These are phyloP conservation scores for Drosophila sordidula DNA, from an alignment of 2,888 invertebrate species.

Conservation along the genomic window DNA sequence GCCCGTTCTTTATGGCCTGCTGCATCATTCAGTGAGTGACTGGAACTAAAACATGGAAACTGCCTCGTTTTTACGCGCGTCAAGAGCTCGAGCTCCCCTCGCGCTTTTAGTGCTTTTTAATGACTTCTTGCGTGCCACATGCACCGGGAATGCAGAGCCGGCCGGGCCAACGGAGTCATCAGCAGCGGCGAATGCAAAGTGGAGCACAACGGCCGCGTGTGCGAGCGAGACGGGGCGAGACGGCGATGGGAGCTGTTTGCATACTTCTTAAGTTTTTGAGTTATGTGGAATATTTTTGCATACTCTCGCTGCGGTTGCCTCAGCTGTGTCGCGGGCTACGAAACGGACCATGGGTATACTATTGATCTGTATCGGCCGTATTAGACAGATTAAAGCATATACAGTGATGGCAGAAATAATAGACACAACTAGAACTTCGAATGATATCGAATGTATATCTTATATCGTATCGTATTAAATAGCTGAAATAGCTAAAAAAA, in stretches of 20 bases:
- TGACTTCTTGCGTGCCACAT: slow-evolving; percentile 77
- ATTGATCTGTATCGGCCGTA: too few species aligned
- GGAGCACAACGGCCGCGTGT: slow-evolving; percentile 11
- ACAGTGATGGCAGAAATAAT: too few species aligned
- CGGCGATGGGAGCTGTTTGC: not conserved
- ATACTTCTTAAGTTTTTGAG: slow-evolving; percentile 44
- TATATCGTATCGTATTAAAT: too few species aligned
- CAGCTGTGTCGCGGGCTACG: not conserved
- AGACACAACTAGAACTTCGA: too few species aligned
- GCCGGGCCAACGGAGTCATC: slow-evolving; percentile 1
- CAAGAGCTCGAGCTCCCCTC: slow-evolving; percentile 37
- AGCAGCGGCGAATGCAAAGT: slow-evolving; percentile 52
- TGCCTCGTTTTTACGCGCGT: slow-evolving; percentile 47
- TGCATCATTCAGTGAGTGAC: slow-evolving; percentile 56
- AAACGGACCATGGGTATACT: too few species aligned
- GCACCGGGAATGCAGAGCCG: slow-evolving; percentile 47
- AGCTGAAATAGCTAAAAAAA: too few species aligned
- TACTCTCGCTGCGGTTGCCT: not conserved
- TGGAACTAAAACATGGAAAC: slow-evolving; percentile 39
- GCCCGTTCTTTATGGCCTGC: slow-evolving; percentile 56
- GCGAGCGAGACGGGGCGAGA: not conserved
- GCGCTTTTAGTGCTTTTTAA: slow-evolving; percentile 58
- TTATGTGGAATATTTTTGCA: slow-evolving; percentile 48
- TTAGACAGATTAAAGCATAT: too few species aligned
- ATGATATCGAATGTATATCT: too few species aligned